phyloP scores from a whole-genome alignment of 2,888 invertebrate genomes.

The Dasypogon diadema region DNA sequence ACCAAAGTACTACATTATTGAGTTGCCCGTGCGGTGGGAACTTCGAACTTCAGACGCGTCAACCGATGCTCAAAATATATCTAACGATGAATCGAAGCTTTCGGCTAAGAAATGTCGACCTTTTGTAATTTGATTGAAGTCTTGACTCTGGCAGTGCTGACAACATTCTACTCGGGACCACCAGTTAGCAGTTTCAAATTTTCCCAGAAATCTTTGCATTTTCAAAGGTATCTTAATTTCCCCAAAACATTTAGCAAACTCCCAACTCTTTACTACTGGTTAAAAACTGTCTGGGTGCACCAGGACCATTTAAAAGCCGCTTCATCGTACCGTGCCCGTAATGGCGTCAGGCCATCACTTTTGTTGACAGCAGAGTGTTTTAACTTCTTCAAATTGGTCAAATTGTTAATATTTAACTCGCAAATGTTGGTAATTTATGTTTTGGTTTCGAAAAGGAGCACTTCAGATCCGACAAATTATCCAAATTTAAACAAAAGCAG shows the following conservation, averaged over 20 bases:
- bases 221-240: not conserved
- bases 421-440: constrained; percentile 55
- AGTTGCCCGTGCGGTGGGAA: no score
- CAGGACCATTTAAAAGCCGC: not conserved
- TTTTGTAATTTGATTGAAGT: not conserved
- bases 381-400: constrained; percentile 55
- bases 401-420: constrained; percentile 52
- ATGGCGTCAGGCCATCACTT: constrained; percentile 2
- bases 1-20: no score
- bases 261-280: not conserved
- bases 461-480: not conserved
- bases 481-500: not conserved
- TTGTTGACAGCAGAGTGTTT: constrained; percentile 29
- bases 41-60: no score
- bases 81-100: no score
- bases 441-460: constrained; percentile 25
- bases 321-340: not conserved
- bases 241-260: not conserved
- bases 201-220: not conserved
- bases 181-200: not conserved
- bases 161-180: not conserved
- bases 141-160: not conserved
- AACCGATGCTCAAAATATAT: no score
- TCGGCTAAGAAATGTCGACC: not conserved
- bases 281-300: not conserved